phyloP scores from a whole-genome alignment of 2,797 vertebrate species.

The Anguilla marmorata region DNA sequence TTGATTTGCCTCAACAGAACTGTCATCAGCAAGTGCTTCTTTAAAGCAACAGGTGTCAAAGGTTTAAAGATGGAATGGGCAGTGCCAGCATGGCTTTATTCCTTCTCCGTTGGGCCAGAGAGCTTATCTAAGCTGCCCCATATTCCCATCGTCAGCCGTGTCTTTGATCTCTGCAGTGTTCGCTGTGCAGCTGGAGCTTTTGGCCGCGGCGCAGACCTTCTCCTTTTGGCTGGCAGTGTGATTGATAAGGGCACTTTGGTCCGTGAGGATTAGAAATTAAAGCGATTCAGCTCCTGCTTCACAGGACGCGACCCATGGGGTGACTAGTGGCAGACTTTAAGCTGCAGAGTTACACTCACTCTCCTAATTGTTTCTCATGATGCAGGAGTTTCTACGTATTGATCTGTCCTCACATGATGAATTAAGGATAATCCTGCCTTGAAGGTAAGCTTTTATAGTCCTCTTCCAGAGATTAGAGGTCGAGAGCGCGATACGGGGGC shows the following conservation, averaged over 20 bases:
- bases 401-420: constrained; percentile 28
- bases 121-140: background rate
- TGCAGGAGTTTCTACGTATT: constrained; percentile 27
- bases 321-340: background rate
- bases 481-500: background rate
- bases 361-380: constrained; percentile 31
- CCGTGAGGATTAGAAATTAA: constrained; percentile 3
- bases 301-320: background rate
- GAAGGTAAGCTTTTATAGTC: constrained; percentile 25
- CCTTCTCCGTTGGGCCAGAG: background rate
- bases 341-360: constrained; percentile 2
- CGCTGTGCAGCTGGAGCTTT: background rate
- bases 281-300: background rate
- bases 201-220: background rate
- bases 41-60: background rate
- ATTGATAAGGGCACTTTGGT: constrained; percentile 23
- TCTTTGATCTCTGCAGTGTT: background rate
- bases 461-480: constrained; percentile 18
- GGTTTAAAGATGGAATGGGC: background rate
- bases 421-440: constrained; percentile 29
- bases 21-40: background rate
- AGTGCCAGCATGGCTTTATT: background rate
- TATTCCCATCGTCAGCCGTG: background rate
- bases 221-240: background rate
- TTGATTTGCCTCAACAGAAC: background rate